phyloP scores from a whole-genome alignment of 2,888 invertebrate species.

The Fragum fragum region DNA sequence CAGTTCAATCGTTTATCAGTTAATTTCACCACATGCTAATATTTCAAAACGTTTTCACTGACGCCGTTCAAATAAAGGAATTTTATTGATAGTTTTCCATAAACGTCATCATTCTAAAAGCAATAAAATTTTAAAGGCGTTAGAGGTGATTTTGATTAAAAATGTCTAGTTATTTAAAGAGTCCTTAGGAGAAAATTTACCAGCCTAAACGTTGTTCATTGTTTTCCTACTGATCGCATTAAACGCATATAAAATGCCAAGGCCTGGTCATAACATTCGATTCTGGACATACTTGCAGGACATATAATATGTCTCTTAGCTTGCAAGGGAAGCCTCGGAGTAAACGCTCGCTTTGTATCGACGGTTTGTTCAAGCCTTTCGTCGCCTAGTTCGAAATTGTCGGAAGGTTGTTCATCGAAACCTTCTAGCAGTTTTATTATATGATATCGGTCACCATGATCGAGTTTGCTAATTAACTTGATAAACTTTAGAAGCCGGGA shows the following conservation, averaged over 20 bases:
- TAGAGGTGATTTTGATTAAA: no score
- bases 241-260: slow-evolving; percentile 57
- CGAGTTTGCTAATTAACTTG: background rate
- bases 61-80: no score
- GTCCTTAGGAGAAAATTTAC: no score
- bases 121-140: no score
- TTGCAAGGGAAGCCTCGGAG: background rate
- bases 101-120: no score
- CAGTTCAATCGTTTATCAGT: no score
- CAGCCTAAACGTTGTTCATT: no score
- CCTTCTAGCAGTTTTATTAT: background rate
- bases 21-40: no score
- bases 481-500: background rate
- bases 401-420: background rate
- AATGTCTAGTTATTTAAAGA: no score
- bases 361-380: background rate
- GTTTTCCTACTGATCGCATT: slow-evolving; percentile 42
- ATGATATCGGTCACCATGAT: slow-evolving; percentile 4
- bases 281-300: slow-evolving; percentile 44
- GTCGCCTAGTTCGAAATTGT: background rate
- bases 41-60: no score
- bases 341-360: background rate
- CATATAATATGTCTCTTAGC: slow-evolving; percentile 52
- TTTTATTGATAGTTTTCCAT: no score
- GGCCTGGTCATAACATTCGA: slow-evolving; percentile 58